phyloP scores from a whole-genome alignment of 2,797 vertebrate species.

The Helicolenus hilgendorfi region DNA sequence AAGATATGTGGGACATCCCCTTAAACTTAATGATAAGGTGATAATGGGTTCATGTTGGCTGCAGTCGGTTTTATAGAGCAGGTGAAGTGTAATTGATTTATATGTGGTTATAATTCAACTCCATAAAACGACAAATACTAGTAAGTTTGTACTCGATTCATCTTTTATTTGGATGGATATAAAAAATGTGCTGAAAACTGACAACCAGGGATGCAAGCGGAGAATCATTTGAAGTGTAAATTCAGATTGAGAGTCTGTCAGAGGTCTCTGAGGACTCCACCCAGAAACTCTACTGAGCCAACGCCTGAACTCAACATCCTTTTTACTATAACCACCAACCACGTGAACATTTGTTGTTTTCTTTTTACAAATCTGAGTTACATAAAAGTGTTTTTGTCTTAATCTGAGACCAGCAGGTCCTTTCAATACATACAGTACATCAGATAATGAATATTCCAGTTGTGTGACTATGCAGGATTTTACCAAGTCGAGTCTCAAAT shows the following conservation, averaged over 20 bases:
- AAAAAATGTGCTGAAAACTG: not conserved
- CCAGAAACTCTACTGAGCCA: constrained; percentile 37
- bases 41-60: not conserved
- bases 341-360: not conserved
- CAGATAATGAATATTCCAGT: not conserved
- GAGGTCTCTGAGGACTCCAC: constrained; percentile 19
- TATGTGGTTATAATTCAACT: not conserved
- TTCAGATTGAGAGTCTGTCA: not conserved
- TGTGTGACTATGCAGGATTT: not conserved
- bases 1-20: not conserved
- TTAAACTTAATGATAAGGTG: not conserved
- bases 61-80: not conserved
- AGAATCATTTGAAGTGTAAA: not conserved
- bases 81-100: not conserved
- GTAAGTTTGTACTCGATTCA: not conserved
- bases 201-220: not conserved
- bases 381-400: not conserved
- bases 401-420: not conserved
- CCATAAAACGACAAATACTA: not conserved
- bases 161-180: not conserved
- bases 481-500: not conserved
- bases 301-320: constrained; percentile 46
- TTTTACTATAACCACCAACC: not conserved
- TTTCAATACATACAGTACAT: not conserved
- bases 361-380: not conserved